Base-by-base conservation (phyloP, 2,888 invertebrate genomes). In the Euphydryas editha region DNA sequence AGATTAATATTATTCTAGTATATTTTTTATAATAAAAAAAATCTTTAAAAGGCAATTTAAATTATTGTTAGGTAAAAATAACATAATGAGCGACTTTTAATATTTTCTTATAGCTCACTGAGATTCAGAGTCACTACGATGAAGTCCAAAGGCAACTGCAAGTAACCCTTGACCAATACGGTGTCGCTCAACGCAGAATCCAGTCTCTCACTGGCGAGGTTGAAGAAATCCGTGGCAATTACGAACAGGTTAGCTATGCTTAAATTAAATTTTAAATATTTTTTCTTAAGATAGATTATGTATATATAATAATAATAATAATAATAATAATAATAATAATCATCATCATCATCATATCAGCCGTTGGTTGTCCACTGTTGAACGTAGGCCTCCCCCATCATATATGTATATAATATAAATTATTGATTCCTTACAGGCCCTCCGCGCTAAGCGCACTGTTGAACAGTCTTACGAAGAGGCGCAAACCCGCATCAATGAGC, bases 71-170 rank as follows among this genome's bases (percentile, higher is more conserved):
- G 11, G 3, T 39, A 13, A 10, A 8, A 3, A 11, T 15, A 39
- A 1, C 7, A 24, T n/a, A 17, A 11, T 36, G 0, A 30, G 13
- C 15, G 39, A n/a, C 1, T 4, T 8, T 17, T 20, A 37, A 47
- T 37, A n/a, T 1, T 2, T 42, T 15, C 0, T 51, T 42, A 54
- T 2, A 95, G 96, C 94, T 96, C 78, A 95, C 95, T 77, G 98
- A 98, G 94, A 94, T 99, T 88, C 98, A 98, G 94, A 96, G 97
- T 80, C 98, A 98, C 91, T 98, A 99, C 93, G 99, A 99, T 84
- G 99, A 99, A 91, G 95, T 98, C 76, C 98, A 98, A 93, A 96
- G 99, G 84, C 98, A 99, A 93, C 94, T 99, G 89, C 98, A 98
- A 90, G 97, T 98, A 83, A 98, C 98, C 73, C 94, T 99, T 80